Percentiles rank a stretch among this genome's conserved stretches.
Evolutionary conservation across 2,113 vertebrate genomes (phyloP).

Genomic region (Neotoma lepida): DNA sequence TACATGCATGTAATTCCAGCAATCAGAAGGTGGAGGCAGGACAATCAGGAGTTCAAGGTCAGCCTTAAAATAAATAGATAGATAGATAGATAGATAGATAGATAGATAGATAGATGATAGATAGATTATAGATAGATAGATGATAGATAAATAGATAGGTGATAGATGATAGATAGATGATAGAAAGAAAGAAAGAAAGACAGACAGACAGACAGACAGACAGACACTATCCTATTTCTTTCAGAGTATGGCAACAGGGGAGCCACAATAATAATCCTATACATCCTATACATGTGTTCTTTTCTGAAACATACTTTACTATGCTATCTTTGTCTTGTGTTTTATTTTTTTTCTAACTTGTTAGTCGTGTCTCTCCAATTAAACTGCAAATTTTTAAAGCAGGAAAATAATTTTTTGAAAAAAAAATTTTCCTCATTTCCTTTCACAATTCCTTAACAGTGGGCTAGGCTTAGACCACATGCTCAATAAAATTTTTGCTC

Average conservation of each 20-base stretch:
- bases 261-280: background rate
- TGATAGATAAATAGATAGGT: background rate
- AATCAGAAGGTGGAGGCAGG: background rate
- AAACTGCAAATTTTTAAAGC: background rate
- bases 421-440: background rate
- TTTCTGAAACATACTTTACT: background rate
- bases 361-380: background rate
- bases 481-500: background rate
- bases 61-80: background rate
- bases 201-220: background rate
- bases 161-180: too few species aligned
- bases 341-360: background rate
- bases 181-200: background rate
- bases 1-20: background rate
- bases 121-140: background rate
- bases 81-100: background rate
- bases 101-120: background rate
- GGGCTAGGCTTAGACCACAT: background rate
- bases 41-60: background rate
- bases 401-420: background rate
- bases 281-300: background rate
- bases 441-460: background rate
- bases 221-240: background rate
- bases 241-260: background rate
- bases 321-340: background rate